Evolutionary conservation across 2,797 vertebrate genomes (phyloP).

Genomic region (Platyrinchus mystaceus): DNA sequence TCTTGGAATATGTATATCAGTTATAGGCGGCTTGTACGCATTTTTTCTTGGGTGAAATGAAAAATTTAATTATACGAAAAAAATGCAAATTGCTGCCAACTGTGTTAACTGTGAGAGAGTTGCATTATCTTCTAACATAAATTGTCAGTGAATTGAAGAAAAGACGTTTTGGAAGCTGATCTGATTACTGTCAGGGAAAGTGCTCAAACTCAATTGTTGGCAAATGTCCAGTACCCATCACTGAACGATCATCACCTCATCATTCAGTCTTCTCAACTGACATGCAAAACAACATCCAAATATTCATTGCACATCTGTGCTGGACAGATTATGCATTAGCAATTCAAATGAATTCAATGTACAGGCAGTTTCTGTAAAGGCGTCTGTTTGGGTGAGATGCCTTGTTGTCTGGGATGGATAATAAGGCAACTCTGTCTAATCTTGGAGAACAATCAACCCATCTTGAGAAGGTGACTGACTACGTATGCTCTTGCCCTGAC

Average conservation of each 20-base stretch:
- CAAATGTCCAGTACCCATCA: constrained; percentile 85
- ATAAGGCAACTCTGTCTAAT: constrained; percentile 83
- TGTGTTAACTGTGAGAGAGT: constrained; percentile 67
- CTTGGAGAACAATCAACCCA: constrained; percentile 84
- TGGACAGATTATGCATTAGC: constrained; percentile 81
- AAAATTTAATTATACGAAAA: constrained; percentile 57
- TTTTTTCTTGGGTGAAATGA: constrained; percentile 38
- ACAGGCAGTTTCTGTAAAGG: constrained; percentile 72
- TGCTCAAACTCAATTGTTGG: constrained; percentile 83
- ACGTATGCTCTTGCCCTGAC: constrained; percentile 79
- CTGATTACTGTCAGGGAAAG: constrained; percentile 71
- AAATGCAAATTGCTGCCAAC: constrained; percentile 70
- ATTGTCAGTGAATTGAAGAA: constrained; percentile 63
- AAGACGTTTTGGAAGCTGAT: constrained; percentile 68
- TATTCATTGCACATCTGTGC: constrained; percentile 87
- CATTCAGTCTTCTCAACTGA: constrained; percentile 84
- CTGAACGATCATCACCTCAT: constrained; percentile 87
- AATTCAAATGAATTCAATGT: constrained; percentile 75
- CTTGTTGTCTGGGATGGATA: constrained; percentile 78
- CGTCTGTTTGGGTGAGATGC: constrained; percentile 77
- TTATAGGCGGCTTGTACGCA: background rate
- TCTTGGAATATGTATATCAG: background rate
- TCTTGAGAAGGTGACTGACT: constrained; percentile 83
- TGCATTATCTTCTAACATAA: constrained; percentile 71
- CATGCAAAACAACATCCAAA: constrained; percentile 79